Evolutionary conservation across 2,113 vertebrate species (phyloP).

Genomic region (Labeo catla): DNA sequence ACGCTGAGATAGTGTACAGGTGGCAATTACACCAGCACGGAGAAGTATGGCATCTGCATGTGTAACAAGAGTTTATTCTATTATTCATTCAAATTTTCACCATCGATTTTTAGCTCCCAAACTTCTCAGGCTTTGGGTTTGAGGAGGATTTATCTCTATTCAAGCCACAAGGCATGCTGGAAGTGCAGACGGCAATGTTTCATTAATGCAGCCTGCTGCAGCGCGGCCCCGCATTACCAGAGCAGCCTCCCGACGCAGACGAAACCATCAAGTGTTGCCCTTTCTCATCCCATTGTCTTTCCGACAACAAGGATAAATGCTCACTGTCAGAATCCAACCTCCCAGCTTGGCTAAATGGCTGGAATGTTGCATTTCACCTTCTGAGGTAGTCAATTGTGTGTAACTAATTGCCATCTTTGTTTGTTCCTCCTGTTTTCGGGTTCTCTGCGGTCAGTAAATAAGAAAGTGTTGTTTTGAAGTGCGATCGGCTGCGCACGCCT

Average conservation of each 20-base stretch:
- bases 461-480: constrained; percentile 32
- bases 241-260: not conserved
- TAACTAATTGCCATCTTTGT: constrained; percentile 50
- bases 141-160: constrained; percentile 6
- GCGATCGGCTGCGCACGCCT: constrained; percentile 11
- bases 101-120: constrained; percentile 15
- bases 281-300: constrained; percentile 15
- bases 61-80: constrained; percentile 24
- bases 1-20: constrained; percentile 12
- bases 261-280: constrained; percentile 24
- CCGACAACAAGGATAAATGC: constrained; percentile 20
- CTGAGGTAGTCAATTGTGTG: constrained; percentile 49
- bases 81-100: constrained; percentile 30
- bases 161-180: constrained; percentile 18
- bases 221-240: not conserved
- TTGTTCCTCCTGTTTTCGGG: constrained; percentile 9
- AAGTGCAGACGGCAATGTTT: constrained; percentile 38
- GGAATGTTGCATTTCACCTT: constrained; percentile 51
- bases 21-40: constrained; percentile 36
- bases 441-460: constrained; percentile 53
- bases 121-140: constrained; percentile 12
- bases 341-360: constrained; percentile 46
- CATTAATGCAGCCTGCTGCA: constrained; percentile 14
- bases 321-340: constrained; percentile 43
- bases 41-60: constrained; percentile 36